Percentiles rank a stretch among this genome's conserved stretches.
Evolutionary conservation across 2,888 invertebrate species (phyloP).

Genomic region (Erebia aethiops): DNA sequence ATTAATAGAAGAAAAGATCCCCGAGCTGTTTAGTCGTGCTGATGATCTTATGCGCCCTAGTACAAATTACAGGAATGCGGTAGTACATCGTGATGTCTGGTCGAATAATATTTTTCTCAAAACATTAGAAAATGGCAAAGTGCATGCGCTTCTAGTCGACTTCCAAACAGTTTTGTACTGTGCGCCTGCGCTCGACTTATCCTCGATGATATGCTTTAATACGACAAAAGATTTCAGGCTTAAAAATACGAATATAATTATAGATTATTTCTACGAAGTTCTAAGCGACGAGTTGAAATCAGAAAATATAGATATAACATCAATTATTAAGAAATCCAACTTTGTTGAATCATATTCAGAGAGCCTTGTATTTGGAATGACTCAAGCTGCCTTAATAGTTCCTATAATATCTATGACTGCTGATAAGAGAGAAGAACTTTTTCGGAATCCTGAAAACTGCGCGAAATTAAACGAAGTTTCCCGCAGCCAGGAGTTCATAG

Average conservation of each 20-base stretch:
- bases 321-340: constrained; percentile 50
- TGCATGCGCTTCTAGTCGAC: constrained; percentile 84
- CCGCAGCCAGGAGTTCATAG: constrained; percentile 62
- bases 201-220: constrained; percentile 82
- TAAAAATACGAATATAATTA: constrained; percentile 65
- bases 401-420: constrained; percentile 59
- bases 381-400: constrained; percentile 66
- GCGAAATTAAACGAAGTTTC: constrained; percentile 54
- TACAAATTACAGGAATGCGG: constrained; percentile 69
- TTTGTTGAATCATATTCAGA: constrained; percentile 57
- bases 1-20: constrained; percentile 52
- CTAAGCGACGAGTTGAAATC: constrained; percentile 68
- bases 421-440: constrained; percentile 55
- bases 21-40: constrained; percentile 54
- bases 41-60: constrained; percentile 66
- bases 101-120: constrained; percentile 84
- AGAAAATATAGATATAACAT: constrained; percentile 51
- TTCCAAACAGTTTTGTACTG: constrained; percentile 87
- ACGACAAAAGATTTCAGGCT: constrained; percentile 70
- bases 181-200: constrained; percentile 85
- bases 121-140: constrained; percentile 52
- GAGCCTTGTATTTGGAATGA: constrained; percentile 63
- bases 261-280: constrained; percentile 80
- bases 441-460: constrained; percentile 53
- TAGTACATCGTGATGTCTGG: constrained; percentile 85